Evolutionary conservation across 2,113 vertebrate species (phyloP).

Genomic region (Apeltes quadracus): DNA sequence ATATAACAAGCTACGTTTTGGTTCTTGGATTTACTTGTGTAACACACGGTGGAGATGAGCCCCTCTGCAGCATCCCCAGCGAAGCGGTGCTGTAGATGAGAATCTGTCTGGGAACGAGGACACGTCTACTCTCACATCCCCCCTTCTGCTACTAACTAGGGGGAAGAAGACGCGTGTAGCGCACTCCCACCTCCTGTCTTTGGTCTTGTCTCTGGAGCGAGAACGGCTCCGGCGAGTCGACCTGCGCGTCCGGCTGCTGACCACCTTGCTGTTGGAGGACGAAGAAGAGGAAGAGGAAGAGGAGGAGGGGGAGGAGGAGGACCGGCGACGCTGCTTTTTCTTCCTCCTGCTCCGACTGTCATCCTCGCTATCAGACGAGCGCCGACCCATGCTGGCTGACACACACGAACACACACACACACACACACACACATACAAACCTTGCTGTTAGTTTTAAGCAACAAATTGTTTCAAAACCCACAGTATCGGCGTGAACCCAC

Average conservation of each 20-base stretch:
- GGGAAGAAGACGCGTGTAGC: too few relatives aligned
- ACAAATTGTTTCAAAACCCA: neutral
- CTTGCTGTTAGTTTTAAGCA: neutral
- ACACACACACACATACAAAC: neutral
- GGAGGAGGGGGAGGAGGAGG: constrained; percentile 89
- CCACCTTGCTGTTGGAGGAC: constrained; percentile 86
- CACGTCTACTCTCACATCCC: neutral
- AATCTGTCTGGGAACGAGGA: neutral
- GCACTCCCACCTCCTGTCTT: constrained; percentile 61
- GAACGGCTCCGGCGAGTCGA: constrained; percentile 86
- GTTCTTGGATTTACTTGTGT: neutral
- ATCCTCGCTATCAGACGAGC: constrained; percentile 92
- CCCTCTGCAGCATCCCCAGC: neutral
- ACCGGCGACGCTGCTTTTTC: constrained; percentile 88
- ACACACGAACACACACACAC: constrained; percentile 3
- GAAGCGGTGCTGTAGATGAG: neutral
- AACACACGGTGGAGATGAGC: neutral
- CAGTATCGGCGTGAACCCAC: neutral
- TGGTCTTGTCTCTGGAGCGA: constrained; percentile 85
- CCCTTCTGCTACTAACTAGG: neutral
- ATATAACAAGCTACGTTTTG: neutral
- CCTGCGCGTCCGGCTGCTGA: constrained; percentile 85
- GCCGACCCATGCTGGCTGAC: constrained; percentile 86
- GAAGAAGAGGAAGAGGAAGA: constrained; percentile 80
- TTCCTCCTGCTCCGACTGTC: constrained; percentile 86